Evolutionary conservation across 2,888 invertebrate species (phyloP).

Genomic region (Trichogramma dendrolimi): DNA sequence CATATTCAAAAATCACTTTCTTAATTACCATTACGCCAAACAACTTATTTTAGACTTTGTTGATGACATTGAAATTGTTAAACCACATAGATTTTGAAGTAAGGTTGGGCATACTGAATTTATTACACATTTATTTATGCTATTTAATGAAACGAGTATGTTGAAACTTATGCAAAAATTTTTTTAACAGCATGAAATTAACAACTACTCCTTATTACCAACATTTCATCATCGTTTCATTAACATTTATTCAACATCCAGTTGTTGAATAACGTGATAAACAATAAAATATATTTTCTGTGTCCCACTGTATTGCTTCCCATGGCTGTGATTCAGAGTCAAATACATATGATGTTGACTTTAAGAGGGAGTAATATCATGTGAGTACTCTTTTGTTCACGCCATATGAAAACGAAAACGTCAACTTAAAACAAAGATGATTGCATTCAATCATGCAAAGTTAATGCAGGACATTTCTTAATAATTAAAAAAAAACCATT

Average conservation of each 20-base stretch:
- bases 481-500: too few relatives aligned
- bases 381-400: slow-evolving; percentile 48
- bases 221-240: slow-evolving; percentile 9
- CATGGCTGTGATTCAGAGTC: slow-evolving; percentile 50
- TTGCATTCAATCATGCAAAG: slow-evolving; percentile 18
- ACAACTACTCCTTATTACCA: slow-evolving; percentile 12
- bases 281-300: slow-evolving; percentile 20
- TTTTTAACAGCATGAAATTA: neutral
- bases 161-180: too few relatives aligned
- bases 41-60: too few relatives aligned
- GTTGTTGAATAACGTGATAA: slow-evolving; percentile 3
- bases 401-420: slow-evolving; percentile 36
- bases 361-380: slow-evolving; percentile 50
- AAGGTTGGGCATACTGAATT: too few relatives aligned
- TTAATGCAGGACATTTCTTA: slow-evolving; percentile 24
- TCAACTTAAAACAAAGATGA: slow-evolving; percentile 13
- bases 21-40: too few relatives aligned
- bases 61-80: too few relatives aligned
- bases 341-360: slow-evolving; percentile 49
- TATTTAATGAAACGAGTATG: too few relatives aligned
- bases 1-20: too few relatives aligned
- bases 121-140: too few relatives aligned
- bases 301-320: slow-evolving; percentile 49
- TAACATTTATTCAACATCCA: slow-evolving; percentile 6
- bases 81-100: too few relatives aligned